A percentile compares a stretch with the other conserved stretches of the same genome.
Conservation (phyloP, 2,888 invertebrate species). For the Mythimna lalbum region DNA sequence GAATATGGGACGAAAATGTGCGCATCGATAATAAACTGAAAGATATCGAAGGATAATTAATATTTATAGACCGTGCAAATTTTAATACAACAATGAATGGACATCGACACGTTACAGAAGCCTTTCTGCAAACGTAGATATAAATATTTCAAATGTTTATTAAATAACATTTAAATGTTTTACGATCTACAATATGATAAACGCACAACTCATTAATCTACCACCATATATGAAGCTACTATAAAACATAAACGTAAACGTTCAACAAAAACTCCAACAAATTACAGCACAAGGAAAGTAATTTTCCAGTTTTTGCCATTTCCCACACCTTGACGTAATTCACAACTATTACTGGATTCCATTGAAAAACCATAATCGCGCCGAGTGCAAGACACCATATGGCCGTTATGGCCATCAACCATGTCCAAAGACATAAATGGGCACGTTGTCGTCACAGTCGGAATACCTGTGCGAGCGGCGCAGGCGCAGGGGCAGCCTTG, state of each 20-base stretch:
- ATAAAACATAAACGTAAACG: conserved; percentile 31
- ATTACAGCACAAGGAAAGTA: conserved; percentile 38
- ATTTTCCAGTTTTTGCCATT: conserved; percentile 61
- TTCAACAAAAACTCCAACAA: conserved; percentile 25
- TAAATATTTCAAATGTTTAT: conserved; percentile 55
- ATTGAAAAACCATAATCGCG: conserved; percentile 80
- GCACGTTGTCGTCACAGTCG: conserved; percentile 89
- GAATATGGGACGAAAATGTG: conserved; percentile 34
- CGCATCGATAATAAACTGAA: conserved; percentile 46
- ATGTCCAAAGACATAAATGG: conserved; percentile 90
- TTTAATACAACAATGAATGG: conserved; percentile 29
- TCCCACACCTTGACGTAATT: conserved; percentile 79
- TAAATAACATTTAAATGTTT: conserved; percentile 54
- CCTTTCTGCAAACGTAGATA: conserved; percentile 15
- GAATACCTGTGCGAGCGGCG: conserved; percentile 82
- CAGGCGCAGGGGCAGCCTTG: conserved; percentile 81
- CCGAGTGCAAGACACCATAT: conserved; percentile 85
- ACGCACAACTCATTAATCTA: conserved; percentile 34
- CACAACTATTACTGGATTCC: conserved; percentile 80
- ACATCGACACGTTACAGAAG: conserved; percentile 18
- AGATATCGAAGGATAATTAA: conserved; percentile 42
- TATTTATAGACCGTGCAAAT: conserved; percentile 42
- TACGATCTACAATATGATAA: conserved; percentile 62
- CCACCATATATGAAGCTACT: conserved; percentile 18
- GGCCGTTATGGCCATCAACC: conserved; percentile 86